These are phyloP conservation scores for Drosophila paranaensis DNA, from an alignment of 2,888 invertebrate species.

Conservation along the genomic window DNA sequence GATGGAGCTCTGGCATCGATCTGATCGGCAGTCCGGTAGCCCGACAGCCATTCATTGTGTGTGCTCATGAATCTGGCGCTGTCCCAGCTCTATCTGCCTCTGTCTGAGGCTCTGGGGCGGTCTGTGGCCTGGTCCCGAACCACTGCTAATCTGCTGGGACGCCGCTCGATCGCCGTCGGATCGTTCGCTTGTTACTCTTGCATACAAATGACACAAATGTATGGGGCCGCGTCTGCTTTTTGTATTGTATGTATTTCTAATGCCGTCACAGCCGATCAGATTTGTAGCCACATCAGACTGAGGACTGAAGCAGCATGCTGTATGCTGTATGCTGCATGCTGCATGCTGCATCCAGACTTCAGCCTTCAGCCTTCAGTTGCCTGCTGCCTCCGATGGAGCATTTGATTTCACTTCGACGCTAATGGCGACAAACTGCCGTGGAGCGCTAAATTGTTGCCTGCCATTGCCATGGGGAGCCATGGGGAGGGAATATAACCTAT, in stretches of 20 bases:
- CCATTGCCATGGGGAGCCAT: slow-evolving; percentile 27
- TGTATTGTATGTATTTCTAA: slow-evolving; percentile 78
- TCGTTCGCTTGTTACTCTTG: slow-evolving; percentile 81
- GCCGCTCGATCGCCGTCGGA: slow-evolving; percentile 60
- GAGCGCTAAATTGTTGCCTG: slow-evolving; percentile 76
- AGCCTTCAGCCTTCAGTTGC: slow-evolving; percentile 10
- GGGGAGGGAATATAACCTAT: slow-evolving; percentile 22
- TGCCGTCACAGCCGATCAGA: slow-evolving; percentile 79
- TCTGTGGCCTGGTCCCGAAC: slow-evolving; percentile 58
- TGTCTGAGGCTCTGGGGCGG: slow-evolving; percentile 69
- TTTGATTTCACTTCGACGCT: slow-evolving; percentile 82
- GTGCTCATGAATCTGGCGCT: slow-evolving; percentile 75
- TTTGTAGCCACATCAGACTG: slow-evolving; percentile 63
- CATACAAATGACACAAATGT: slow-evolving; percentile 84
- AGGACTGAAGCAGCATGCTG: slow-evolving; percentile 30
- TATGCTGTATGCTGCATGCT: slow-evolving; percentile 15
- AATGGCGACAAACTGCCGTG: slow-evolving; percentile 84
- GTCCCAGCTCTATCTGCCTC: slow-evolving; percentile 62
- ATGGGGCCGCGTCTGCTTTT: slow-evolving; percentile 69
- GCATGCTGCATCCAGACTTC: slow-evolving; percentile 21
- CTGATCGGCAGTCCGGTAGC: slow-evolving; percentile 61
- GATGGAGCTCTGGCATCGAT: slow-evolving; percentile 71
- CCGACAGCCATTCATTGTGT: slow-evolving; percentile 74
- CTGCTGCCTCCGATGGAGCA: slow-evolving; percentile 39
- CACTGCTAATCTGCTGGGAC: slow-evolving; percentile 74